Conservation (phyloP, 2,113 vertebrate species). For the Ginglymostoma cirratum region DNA sequence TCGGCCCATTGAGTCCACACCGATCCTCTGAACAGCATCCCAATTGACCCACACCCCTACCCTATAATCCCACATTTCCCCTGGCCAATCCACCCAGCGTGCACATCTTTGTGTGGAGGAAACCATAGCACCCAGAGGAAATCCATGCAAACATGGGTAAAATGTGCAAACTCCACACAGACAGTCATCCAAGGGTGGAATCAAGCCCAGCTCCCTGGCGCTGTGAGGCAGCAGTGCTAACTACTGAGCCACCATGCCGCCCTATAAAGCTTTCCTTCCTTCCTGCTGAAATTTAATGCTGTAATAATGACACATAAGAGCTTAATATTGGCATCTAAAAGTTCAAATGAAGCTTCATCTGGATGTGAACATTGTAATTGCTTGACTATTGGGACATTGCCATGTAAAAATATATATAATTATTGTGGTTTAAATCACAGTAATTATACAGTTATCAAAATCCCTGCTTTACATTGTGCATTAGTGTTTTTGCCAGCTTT, state of each 20-base stretch:
- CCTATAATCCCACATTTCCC: too few species aligned
- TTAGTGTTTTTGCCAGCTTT: neutral
- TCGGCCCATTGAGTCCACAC: too few species aligned
- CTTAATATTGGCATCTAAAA: neutral
- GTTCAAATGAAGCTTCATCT: neutral
- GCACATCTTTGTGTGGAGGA: too few species aligned
- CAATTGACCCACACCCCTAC: too few species aligned
- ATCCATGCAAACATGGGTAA: too few species aligned
- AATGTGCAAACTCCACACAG: too few species aligned
- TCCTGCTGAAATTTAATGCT: neutral
- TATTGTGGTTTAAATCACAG: neutral
- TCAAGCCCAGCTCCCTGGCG: too few species aligned
- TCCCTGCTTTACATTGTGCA: neutral
- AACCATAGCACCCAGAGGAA: too few species aligned
- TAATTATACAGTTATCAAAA: neutral
- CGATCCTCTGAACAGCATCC: too few species aligned
- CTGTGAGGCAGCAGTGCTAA: too few species aligned
- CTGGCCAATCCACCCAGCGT: too few species aligned
- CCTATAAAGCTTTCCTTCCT: neutral
- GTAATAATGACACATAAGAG: neutral
- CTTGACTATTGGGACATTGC: neutral
- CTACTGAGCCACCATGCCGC: neutral
- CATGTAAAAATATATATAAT: neutral
- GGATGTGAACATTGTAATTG: neutral
- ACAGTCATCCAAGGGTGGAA: too few species aligned